Conservation (phyloP, 2,113 vertebrate genomes). For the Bettongia penicillata region DNA sequence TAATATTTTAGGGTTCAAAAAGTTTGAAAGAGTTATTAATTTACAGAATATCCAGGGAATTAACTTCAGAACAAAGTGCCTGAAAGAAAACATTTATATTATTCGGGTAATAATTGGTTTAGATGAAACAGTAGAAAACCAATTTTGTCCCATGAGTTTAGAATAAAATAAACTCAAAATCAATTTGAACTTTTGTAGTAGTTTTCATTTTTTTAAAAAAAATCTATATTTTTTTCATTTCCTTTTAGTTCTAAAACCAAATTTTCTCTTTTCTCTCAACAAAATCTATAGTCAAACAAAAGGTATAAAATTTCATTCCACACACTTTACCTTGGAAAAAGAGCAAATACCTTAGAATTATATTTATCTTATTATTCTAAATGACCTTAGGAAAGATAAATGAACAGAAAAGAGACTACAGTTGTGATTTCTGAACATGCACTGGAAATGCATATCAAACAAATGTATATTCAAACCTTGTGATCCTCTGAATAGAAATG, state of each 20-base stretch:
- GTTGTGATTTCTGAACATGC: constrained; percentile 60
- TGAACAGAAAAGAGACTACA: constrained; percentile 34
- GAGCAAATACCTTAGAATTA: constrained; percentile 38
- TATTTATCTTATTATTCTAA: constrained; percentile 65
- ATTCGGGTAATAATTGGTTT: not conserved
- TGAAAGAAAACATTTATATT: not conserved
- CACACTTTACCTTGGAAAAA: not conserved
- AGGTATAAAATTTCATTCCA: constrained; percentile 37
- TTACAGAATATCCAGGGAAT: not conserved
- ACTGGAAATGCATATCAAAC: constrained; percentile 60
- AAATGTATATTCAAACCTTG: not conserved
- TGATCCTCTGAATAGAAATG: constrained; percentile 59
- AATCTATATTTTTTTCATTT: not conserved
- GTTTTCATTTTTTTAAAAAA: not conserved
- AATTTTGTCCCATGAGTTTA: constrained; percentile 10
- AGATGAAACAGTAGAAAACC: not conserved
- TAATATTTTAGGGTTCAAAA: not conserved
- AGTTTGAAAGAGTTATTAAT: not conserved
- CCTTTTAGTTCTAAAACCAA: not conserved
- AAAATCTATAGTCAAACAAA: not conserved
- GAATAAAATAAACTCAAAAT: constrained; percentile 13
- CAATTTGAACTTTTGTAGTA: not conserved
- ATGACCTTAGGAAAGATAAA: constrained; percentile 45
- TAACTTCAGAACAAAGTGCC: not conserved
- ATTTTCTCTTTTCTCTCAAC: constrained; percentile 32